Evolutionary conservation across 53 echinoderm and acorn worm genomes (phyloP).

Genomic region (Paracentrotus lividus): DNA sequence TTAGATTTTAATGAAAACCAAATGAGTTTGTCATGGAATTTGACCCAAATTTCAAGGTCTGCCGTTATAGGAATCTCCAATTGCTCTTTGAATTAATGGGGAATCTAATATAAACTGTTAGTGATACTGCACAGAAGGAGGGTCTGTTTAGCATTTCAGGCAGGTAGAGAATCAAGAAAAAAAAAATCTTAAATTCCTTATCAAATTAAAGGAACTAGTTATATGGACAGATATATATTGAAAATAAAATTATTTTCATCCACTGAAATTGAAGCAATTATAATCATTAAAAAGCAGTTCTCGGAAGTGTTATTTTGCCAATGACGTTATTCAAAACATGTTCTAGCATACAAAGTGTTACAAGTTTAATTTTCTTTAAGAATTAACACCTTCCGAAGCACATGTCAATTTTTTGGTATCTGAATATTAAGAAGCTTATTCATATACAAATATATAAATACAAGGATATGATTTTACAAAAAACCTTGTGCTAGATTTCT

Average conservation of each 20-base stretch:
- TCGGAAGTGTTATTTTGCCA: too few species aligned
- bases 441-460: not conserved
- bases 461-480: not conserved
- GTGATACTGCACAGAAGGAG: not conserved
- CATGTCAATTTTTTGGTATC: not conserved
- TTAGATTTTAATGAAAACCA: conserved; percentile 25
- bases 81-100: not conserved
- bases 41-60: conserved; percentile 23
- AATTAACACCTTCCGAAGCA: not conserved
- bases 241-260: not conserved
- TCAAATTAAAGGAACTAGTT: not conserved
- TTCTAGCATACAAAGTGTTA: too few species aligned
- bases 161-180: too few species aligned
- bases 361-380: not conserved
- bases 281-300: too few species aligned
- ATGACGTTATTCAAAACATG: too few species aligned
- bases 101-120: not conserved
- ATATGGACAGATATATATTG: not conserved
- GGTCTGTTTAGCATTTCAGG: not conserved
- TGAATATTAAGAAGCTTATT: not conserved
- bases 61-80: not conserved
- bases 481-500: conserved; percentile 1
- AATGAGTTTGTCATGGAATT: not conserved
- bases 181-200: too few species aligned
- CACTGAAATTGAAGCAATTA: not conserved